Conservation (phyloP, 2,797 vertebrate genomes). For the Enteromius treurensis region DNA sequence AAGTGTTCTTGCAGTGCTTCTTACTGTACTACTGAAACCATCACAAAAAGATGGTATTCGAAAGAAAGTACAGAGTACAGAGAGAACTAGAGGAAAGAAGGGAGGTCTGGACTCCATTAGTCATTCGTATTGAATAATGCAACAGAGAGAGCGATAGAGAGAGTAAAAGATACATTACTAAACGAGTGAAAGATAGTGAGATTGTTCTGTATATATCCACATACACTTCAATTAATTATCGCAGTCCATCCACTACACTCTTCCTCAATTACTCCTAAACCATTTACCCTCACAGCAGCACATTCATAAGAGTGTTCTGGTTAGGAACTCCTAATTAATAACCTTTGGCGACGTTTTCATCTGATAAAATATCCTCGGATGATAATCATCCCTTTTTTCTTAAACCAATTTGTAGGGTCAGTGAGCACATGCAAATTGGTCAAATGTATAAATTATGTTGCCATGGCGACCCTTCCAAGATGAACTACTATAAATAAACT, state of each 20-base stretch:
- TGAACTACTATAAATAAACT: slow-evolving; percentile 20
- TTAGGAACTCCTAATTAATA: slow-evolving; percentile 43
- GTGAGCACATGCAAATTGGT: slow-evolving; percentile 6
- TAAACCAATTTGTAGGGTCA: slow-evolving; percentile 18
- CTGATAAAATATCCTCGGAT: slow-evolving; percentile 4
- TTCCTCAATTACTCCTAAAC: slow-evolving; percentile 35
- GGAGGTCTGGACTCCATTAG: neutral
- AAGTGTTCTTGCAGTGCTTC: slow-evolving; percentile 4
- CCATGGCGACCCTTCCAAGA: slow-evolving; percentile 14
- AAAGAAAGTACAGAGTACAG: neutral
- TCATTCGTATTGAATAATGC: slow-evolving; percentile 31
- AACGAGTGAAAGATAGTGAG: slow-evolving; percentile 17
- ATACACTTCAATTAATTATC: slow-evolving; percentile 36
- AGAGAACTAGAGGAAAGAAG: neutral
- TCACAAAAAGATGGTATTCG: neutral
- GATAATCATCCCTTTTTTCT: slow-evolving; percentile 26
- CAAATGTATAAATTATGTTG: slow-evolving; percentile 10
- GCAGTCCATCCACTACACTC: slow-evolving; percentile 29
- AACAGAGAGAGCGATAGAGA: slow-evolving; percentile 11
- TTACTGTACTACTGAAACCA: neutral
- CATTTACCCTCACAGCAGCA: slow-evolving; percentile 30
- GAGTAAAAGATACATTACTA: slow-evolving; percentile 18
- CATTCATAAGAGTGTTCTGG: slow-evolving; percentile 36
- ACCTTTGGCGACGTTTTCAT: slow-evolving; percentile 24
- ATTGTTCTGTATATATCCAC: slow-evolving; percentile 40